These are phyloP conservation scores for Heteropelma amictum DNA, from an alignment of 2,888 invertebrate genomes.

Conservation along the genomic window DNA sequence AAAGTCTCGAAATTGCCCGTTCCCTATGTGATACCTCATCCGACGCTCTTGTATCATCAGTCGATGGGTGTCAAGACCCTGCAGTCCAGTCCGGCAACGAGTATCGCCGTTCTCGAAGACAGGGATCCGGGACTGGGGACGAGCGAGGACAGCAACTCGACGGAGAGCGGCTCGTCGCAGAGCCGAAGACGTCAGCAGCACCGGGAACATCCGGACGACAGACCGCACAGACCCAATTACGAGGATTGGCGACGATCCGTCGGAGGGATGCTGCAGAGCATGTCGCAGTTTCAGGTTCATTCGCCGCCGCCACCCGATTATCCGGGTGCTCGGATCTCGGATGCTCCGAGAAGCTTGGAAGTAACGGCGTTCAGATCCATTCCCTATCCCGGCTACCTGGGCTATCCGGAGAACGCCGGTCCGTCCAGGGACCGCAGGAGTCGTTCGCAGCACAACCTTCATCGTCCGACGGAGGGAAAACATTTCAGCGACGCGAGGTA, in stretches of 20 bases:
- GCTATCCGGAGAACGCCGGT: constrained; percentile 50
- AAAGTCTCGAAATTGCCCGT: constrained; percentile 63
- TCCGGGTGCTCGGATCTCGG: constrained; percentile 63
- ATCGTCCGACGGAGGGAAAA: constrained; percentile 73
- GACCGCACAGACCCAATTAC: constrained; percentile 46
- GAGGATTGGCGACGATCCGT: constrained; percentile 72
- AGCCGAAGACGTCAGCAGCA: constrained; percentile 66
- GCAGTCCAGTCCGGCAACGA: constrained; percentile 67
- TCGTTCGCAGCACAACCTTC: constrained; percentile 83
- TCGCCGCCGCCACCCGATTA: constrained; percentile 67
- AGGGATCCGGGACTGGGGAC: constrained; percentile 74
- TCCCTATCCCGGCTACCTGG: constrained; percentile 53
- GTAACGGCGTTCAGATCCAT: constrained; percentile 37
- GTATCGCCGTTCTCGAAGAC: constrained; percentile 71
- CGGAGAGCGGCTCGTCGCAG: constrained; percentile 74
- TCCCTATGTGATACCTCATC: constrained; percentile 74
- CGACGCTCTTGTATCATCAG: constrained; percentile 67
- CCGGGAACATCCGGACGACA: constrained; percentile 52
- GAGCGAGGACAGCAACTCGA: constrained; percentile 75
- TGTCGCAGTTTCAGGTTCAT: constrained; percentile 68
- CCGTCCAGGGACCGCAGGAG: constrained; percentile 67
- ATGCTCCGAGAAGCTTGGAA: constrained; percentile 47
- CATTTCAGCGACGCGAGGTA: constrained; percentile 68
- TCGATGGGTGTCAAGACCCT: constrained; percentile 53
- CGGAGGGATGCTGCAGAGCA: constrained; percentile 69